Conservation (phyloP, 1,140 invertebrate species). For the Apis dorsata region DNA sequence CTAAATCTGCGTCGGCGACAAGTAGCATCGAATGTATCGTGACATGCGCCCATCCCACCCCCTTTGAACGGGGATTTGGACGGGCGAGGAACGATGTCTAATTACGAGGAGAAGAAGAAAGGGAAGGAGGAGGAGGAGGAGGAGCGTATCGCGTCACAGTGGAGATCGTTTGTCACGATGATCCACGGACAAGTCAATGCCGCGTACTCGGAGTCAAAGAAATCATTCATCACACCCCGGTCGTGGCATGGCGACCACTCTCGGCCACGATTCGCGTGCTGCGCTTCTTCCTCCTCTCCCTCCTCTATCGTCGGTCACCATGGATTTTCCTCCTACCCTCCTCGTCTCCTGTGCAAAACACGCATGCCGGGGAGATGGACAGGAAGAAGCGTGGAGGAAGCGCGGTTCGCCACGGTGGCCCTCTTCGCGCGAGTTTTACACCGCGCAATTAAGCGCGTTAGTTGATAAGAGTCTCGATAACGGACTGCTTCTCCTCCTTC, state of each 20-base stretch:
- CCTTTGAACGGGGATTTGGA: no score
- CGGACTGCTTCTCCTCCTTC: background rate
- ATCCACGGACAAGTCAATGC: slow-evolving; percentile 62
- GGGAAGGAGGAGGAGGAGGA: slow-evolving; percentile 8
- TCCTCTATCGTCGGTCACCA: background rate
- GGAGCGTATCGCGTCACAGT: slow-evolving; percentile 34
- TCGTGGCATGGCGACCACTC: slow-evolving; percentile 23
- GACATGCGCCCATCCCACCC: no score
- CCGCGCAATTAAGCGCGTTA: slow-evolving; percentile 27
- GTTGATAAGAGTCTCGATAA: slow-evolving; percentile 35
- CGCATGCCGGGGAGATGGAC: no score
- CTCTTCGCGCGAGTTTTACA: slow-evolving; percentile 34
- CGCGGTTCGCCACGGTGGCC: background rate
- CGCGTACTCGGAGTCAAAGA: slow-evolving; percentile 51
- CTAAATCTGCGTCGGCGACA: slow-evolving; percentile 4
- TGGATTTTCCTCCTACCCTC: no score
- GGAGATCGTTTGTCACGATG: slow-evolving; percentile 63
- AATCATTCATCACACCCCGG: slow-evolving; percentile 51
- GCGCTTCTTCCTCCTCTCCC: no score
- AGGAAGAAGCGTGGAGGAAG: background rate
- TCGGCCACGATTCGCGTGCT: slow-evolving; percentile 45
- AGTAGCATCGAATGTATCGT: no score
- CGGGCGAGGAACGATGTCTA: slow-evolving; percentile 12
- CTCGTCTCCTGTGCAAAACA: background rate
- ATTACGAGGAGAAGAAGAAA: slow-evolving; percentile 21